Conservation (phyloP, 2,113 vertebrate species). For the Tragelaphus scriptus region DNA sequence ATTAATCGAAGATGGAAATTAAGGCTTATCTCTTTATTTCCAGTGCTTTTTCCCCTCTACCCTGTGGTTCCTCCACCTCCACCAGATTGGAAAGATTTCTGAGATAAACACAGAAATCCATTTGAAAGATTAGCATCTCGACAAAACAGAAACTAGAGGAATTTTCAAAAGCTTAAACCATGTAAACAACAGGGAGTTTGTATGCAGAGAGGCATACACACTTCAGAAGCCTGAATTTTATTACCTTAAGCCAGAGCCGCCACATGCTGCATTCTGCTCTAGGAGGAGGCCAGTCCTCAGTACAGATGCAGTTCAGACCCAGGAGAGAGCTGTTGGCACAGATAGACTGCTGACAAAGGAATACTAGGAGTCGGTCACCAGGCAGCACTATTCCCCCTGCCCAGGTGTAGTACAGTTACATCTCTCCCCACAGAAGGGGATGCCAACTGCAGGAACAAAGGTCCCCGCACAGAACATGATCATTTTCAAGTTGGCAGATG, state of each 20-base stretch:
- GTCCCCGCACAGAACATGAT: accelerated
- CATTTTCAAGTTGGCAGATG: neutral
- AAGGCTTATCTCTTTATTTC: neutral
- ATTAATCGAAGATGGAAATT: neutral
- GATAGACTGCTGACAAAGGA: neutral
- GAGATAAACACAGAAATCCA: neutral
- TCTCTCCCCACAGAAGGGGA: neutral
- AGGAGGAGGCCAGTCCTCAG: neutral
- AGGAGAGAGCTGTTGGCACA: neutral
- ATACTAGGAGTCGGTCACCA: accelerated
- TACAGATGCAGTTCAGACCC: neutral
- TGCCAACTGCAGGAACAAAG: neutral
- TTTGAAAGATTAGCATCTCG: neutral
- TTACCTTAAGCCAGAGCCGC: neutral
- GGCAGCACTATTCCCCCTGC: accelerated
- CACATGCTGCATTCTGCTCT: neutral
- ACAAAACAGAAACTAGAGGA: neutral
- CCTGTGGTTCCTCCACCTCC: neutral
- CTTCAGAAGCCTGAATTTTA: neutral
- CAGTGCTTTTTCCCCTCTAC: neutral
- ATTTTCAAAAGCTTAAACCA: neutral
- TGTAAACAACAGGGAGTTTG: neutral
- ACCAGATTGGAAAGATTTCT: neutral
- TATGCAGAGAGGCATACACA: neutral
- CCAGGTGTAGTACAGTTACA: accelerated